Percentiles rank a stretch among this genome's conserved stretches.
These are phyloP conservation scores for Cassiopea andromeda DNA, from an alignment of 30 jellyfish, hydroid and myxozoan genomes.

Conservation along the genomic window DNA sequence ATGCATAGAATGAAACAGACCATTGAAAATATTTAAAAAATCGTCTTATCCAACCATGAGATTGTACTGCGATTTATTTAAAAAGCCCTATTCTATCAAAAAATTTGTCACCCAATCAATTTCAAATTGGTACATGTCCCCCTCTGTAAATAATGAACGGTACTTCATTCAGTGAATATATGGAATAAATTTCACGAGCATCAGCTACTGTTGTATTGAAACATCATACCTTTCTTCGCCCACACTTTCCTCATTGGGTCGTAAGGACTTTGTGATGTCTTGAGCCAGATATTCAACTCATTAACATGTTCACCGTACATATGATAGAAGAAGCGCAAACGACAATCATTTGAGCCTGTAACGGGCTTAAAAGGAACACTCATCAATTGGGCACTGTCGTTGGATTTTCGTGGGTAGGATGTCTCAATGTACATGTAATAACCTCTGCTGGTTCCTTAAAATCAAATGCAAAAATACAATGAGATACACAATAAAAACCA, in stretches of 20 bases:
- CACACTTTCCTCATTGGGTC: constrained; percentile 82
- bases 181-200: not conserved
- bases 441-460: constrained; percentile 75
- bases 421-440: constrained; percentile 80
- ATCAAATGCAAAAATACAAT: not conserved
- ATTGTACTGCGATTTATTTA: too few relatives aligned
- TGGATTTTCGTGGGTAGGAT: constrained; percentile 62
- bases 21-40: too few relatives aligned
- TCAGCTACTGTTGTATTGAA: not conserved
- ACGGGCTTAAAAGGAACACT: constrained; percentile 87
- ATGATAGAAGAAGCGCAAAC: constrained; percentile 92
- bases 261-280: constrained; percentile 78
- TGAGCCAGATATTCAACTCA: constrained; percentile 71
- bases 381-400: constrained; percentile 93
- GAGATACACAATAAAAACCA: too few relatives aligned
- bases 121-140: too few relatives aligned
- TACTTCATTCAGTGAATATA: not conserved
- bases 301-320: constrained; percentile 92
- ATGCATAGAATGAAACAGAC: too few relatives aligned
- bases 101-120: too few relatives aligned
- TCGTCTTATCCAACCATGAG: too few relatives aligned
- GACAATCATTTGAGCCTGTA: constrained; percentile 67
- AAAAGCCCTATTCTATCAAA: too few relatives aligned
- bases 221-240: constrained; percentile 80
- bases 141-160: too few relatives aligned